These are phyloP conservation scores for Platyura marginata DNA, from an alignment of 1,140 invertebrate species.

Conservation along the genomic window DNA sequence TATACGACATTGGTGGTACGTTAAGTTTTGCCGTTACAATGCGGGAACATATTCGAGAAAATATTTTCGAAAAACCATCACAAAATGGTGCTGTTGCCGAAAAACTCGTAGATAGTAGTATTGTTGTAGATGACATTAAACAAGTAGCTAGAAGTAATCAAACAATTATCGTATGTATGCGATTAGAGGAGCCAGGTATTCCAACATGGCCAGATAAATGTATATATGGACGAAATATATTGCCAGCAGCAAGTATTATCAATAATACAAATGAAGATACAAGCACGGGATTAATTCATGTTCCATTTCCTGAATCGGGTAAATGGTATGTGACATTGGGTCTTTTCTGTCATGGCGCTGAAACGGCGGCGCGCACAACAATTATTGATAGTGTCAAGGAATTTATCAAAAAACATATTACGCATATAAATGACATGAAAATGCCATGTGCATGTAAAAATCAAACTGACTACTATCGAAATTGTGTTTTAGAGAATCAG, in stretches of 20 bases:
- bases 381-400: slow-evolving; percentile 20
- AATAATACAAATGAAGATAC: slow-evolving; percentile 34
- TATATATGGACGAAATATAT: slow-evolving; percentile 27
- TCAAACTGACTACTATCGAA: slow-evolving; percentile 9
- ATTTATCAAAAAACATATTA: slow-evolving; percentile 12
- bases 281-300: slow-evolving; percentile 36
- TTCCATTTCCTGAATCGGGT: slow-evolving; percentile 63
- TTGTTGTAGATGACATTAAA: slow-evolving; percentile 21
- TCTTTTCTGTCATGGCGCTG: slow-evolving; percentile 35
- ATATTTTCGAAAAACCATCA: neutral
- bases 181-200: slow-evolving; percentile 28
- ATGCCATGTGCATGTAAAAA: slow-evolving; percentile 16
- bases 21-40: slow-evolving; percentile 41
- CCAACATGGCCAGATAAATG: slow-evolving; percentile 35
- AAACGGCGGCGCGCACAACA: slow-evolving; percentile 12
- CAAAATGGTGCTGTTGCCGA: slow-evolving; percentile 13
- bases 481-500: slow-evolving; percentile 11
- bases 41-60: slow-evolving; percentile 14
- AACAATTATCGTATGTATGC: slow-evolving; percentile 37
- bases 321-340: slow-evolving; percentile 51
- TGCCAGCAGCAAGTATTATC: slow-evolving; percentile 30
- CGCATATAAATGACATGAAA: slow-evolving; percentile 13
- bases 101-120: slow-evolving; percentile 10
- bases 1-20: slow-evolving; percentile 50
- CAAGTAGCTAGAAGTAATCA: slow-evolving; percentile 16